Evolutionary conservation across 2,113 vertebrate species (phyloP).

Genomic region (Oceanites oceanicus): DNA sequence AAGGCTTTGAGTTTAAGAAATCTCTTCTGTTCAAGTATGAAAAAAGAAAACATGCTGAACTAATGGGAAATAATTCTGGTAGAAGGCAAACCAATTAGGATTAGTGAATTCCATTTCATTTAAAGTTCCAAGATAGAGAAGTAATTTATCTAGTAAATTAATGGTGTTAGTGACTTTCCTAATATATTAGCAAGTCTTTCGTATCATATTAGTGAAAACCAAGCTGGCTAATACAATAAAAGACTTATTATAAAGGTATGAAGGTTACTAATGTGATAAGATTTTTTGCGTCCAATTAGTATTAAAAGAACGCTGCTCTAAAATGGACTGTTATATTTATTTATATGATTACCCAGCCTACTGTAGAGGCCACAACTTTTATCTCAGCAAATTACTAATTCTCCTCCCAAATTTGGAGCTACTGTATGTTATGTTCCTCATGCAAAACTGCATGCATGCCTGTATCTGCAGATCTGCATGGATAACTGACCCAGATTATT

Average conservation of each 20-base stretch:
- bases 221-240: slow-evolving; percentile 76
- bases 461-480: slow-evolving; percentile 17
- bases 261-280: slow-evolving; percentile 69
- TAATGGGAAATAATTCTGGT: slow-evolving; percentile 81
- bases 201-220: slow-evolving; percentile 80
- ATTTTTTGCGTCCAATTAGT: slow-evolving; percentile 70
- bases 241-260: slow-evolving; percentile 73
- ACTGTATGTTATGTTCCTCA: neutral
- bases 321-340: slow-evolving; percentile 62
- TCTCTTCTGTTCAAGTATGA: slow-evolving; percentile 78
- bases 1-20: slow-evolving; percentile 76
- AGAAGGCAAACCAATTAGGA: slow-evolving; percentile 83
- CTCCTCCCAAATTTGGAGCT: neutral
- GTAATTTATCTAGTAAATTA: slow-evolving; percentile 85
- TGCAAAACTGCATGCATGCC: neutral
- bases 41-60: slow-evolving; percentile 77
- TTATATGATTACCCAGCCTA: slow-evolving; percentile 27
- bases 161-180: slow-evolving; percentile 78
- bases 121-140: slow-evolving; percentile 81
- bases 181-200: slow-evolving; percentile 76
- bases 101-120: slow-evolving; percentile 85
- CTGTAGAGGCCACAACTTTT: slow-evolving; percentile 36
- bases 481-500: slow-evolving; percentile 22
- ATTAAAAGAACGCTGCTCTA: slow-evolving; percentile 44
- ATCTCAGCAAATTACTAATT: slow-evolving; percentile 43